These are phyloP conservation scores for Schlechtendalia chinensis DNA, from an alignment of 1,140 invertebrate species.

Conservation along the genomic window DNA sequence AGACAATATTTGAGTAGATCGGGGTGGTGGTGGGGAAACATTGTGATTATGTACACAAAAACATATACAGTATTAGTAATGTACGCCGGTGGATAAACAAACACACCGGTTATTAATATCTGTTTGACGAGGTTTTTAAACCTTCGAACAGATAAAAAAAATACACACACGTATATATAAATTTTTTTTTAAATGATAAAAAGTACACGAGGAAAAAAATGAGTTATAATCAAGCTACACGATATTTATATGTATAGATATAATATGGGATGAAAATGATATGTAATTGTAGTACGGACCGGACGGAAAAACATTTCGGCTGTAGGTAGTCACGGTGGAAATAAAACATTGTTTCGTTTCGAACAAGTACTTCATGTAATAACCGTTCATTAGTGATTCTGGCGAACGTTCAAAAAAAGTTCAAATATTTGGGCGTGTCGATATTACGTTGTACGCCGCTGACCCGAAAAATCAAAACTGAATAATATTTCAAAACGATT, in stretches of 20 bases:
- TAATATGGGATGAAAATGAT: neutral
- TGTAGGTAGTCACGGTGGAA: too few relatives aligned
- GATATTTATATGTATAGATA: neutral
- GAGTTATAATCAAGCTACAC: too few relatives aligned
- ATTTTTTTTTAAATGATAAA: too few relatives aligned
- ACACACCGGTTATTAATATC: slow-evolving; percentile 24
- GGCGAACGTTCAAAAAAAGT: neutral
- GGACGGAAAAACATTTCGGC: neutral
- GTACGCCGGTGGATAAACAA: slow-evolving; percentile 5
- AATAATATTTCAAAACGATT: neutral
- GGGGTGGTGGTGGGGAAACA: too few relatives aligned
- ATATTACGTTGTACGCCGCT: neutral
- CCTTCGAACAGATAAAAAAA: neutral
- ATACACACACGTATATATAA: too few relatives aligned
- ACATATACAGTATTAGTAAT: slow-evolving; percentile 23
- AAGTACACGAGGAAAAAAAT: neutral
- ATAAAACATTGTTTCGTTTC: neutral
- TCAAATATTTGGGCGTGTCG: neutral
- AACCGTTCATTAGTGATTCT: neutral
- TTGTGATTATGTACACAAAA: too few relatives aligned
- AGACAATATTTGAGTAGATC: neutral
- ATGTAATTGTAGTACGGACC: neutral
- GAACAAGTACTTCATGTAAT: neutral
- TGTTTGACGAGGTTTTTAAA: neutral
- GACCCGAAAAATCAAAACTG: slow-evolving; percentile 11